Base-by-base conservation (phyloP, 2,797 vertebrate genomes). In the Chloroceryle inda region DNA sequence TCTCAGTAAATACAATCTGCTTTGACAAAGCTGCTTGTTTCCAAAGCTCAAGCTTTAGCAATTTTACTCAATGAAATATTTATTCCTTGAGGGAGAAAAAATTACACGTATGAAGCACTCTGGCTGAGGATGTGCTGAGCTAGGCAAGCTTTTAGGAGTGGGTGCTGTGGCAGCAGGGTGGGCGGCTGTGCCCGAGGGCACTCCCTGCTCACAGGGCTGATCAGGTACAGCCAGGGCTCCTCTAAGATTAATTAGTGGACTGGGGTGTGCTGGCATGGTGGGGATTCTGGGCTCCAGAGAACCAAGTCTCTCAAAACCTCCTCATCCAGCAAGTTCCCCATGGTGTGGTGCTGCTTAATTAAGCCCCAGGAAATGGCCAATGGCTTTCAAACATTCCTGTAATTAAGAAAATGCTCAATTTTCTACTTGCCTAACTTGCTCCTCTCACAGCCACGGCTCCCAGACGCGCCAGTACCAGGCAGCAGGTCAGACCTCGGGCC, bases 11-110 rank as follows among this genome's bases (percentile, higher is more conserved):
- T 35, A 20, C 4, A 35, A 5, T 63, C 78, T 91, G 33, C 40
- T 95, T 79, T 92, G 66, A 76, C 73, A 67, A 52, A 29, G 44
- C 31, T 73, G 87, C 35, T 72, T 24, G 10, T 81, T 95, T 58
- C 50, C 26, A 40, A 14, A 62, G 35, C 47, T 96, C 29, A 55
- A 4, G 35, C 63, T 49, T 69, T 17, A 26, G 22, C 52, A 20
- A 67, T 82, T 45, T 53, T 47, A 24, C 22, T 10, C 5, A 12
- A 27, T 58, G 35, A 61, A 42, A 19, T 7, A 33, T 8, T 13
- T 6, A 14, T 64, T 87, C 22, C 31, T 55, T 16, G 15, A 13
- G 42, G 52, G 42, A 22, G 35, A 45, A 45, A 40, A 26, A 79
- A 77, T 19, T 9, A 3, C 29, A 5, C 3, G 3, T 69, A 14